Evolutionary conservation across 2,888 invertebrate genomes (phyloP), one percentile per base, ranked within the genome.

Genomic region (Drosophila niveifrons): DNA sequence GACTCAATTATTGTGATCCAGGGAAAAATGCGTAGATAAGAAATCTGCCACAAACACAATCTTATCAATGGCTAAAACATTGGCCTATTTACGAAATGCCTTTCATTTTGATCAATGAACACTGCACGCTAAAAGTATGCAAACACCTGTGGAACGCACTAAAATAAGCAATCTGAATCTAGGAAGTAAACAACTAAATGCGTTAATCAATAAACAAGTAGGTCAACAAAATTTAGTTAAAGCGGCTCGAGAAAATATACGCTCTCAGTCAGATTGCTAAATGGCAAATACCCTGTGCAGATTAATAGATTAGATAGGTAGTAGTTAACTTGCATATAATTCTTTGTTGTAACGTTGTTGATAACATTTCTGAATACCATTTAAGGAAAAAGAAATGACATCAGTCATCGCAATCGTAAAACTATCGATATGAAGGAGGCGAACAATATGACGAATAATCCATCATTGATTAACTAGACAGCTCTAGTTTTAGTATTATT

Each of bases 71-170:
- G 57, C 52, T 47, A 66, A 51, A 56, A 68, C 70, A 78, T 66
- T 82, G 82, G 84, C 82, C 82, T 72, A 82, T 70, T 87, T 81
- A 52, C 58, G 51, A 66, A 74, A 70, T 50, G 6, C 55, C 7
- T 28, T 28, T 10, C 39, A 48, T 48, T 43, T 51, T 51, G 44
- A 58, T 70, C 44, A 59, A 53, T 53, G 47, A 66, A 76, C 80
- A 75, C n/a, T 80, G 59, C 17, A 15, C 41, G 57, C 55, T 18
- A 47, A 66, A 63, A 65, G 63, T 61, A 48, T 70, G 51, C 63
- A 50, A 29, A 52, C 70, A 66, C 72, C 53, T 69, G 48, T 58
- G 28, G 39, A 43, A 13, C 7, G 11, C 10, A 11, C 39, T 11
- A 15, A 52, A 48, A 23, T 1, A 6, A 8, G 8, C 34, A 31